A percentile compares a stretch with the other conserved stretches of the same genome.
Evolutionary conservation across 37 sponge, comb jelly and placozoan species (phyloP).

Genomic region (Spongilla lacustris): DNA sequence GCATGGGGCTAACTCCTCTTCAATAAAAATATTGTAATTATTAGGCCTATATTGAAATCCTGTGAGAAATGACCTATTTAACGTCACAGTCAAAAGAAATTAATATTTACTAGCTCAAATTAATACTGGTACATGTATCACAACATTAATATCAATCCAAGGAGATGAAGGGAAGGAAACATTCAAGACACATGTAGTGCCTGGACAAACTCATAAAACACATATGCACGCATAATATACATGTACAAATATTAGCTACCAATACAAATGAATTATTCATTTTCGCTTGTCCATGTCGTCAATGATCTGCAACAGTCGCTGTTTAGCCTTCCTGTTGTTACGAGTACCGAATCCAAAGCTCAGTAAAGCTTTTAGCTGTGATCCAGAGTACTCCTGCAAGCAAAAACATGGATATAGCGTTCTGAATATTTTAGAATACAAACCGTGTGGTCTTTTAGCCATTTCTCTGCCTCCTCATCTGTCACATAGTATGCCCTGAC

Average conservation of each 20-base stretch:
- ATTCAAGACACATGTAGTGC: neutral
- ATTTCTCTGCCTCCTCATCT: conserved; percentile 79
- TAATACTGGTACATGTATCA: too few relatives aligned
- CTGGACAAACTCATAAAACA: neutral
- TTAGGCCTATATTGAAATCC: too few relatives aligned
- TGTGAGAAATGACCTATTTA: too few relatives aligned
- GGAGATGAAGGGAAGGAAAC: neutral
- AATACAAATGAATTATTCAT: conserved; percentile 14
- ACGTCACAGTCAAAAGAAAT: too few relatives aligned
- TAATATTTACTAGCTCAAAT: too few relatives aligned
- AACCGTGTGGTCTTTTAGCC: conserved; percentile 81
- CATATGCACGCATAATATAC: too few relatives aligned
- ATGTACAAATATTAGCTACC: neutral
- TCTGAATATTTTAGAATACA: neutral
- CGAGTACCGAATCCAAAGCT: conserved; percentile 72
- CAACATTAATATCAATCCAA: too few relatives aligned
- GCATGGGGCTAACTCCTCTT: too few relatives aligned
- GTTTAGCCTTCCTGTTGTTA: conserved; percentile 68
- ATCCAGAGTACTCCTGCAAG: conserved; percentile 80
- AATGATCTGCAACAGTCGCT: conserved; percentile 57
- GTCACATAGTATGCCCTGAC: conserved; percentile 93
- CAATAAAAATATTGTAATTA: too few relatives aligned
- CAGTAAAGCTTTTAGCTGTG: conserved; percentile 81
- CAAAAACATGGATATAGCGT: neutral
- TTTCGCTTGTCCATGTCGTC: conserved; percentile 41